Percentiles rank a stretch among this genome's conserved stretches.
phyloP scores from a whole-genome alignment of 2,797 vertebrate genomes.

The Alca torda region DNA sequence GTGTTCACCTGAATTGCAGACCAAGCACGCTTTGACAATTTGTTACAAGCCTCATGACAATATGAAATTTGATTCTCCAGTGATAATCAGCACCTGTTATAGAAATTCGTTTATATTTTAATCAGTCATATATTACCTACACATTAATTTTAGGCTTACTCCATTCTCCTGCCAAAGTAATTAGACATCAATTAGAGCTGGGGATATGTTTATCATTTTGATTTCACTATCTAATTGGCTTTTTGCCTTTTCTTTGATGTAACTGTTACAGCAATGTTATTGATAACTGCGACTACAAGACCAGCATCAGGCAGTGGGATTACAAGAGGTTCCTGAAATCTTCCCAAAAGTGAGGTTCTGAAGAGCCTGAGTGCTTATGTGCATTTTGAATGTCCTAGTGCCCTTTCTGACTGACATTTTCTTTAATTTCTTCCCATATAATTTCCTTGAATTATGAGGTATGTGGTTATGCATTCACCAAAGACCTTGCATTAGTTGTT shows the following conservation, averaged over 20 bases:
- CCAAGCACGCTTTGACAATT: not conserved
- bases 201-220: not conserved
- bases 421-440: slow-evolving; percentile 6
- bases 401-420: slow-evolving; percentile 29
- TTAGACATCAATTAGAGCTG: not conserved
- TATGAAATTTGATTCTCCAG: not conserved
- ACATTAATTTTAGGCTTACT: not conserved
- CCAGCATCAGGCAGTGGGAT: not conserved
- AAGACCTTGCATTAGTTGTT: not conserved
- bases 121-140: not conserved
- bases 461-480: not conserved
- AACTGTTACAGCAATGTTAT: not conserved
- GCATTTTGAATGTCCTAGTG: not conserved
- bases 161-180: slow-evolving; percentile 21
- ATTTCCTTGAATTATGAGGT: slow-evolving; percentile 11
- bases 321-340: not conserved
- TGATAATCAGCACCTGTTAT: not conserved
- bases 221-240: not conserved
- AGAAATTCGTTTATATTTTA: not conserved
- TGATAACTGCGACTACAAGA: not conserved
- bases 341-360: not conserved
- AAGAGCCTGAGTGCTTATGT: not conserved
- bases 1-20: not conserved
- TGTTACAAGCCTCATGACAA: not conserved
- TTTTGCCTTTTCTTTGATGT: not conserved